Evolutionary conservation across 2,888 invertebrate species (phyloP).

Genomic region (Xylota segnis): DNA sequence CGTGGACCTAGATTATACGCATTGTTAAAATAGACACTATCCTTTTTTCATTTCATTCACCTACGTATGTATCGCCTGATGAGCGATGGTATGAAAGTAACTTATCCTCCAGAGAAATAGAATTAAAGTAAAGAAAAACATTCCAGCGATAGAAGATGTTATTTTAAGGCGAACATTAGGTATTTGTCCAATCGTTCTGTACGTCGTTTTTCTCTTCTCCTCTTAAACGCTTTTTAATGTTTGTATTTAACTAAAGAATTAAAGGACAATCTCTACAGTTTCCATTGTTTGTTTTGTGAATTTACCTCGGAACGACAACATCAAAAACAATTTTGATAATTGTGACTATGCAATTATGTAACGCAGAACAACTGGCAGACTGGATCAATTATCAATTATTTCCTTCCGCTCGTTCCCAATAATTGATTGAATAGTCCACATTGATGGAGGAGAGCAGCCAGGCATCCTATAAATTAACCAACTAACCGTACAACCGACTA

Average conservation of each 20-base stretch:
- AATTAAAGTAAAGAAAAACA: constrained; percentile 49
- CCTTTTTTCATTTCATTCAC: constrained; percentile 20
- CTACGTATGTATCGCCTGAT: neutral
- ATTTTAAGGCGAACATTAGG: constrained; percentile 38
- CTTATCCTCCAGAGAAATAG: constrained; percentile 43
- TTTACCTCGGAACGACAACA: neutral
- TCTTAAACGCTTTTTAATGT: constrained; percentile 21
- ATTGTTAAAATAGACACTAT: constrained; percentile 57
- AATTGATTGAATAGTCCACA: constrained; percentile 43
- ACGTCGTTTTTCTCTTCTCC: neutral
- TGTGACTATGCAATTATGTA: constrained; percentile 5
- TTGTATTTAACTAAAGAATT: constrained; percentile 58
- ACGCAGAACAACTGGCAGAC: constrained; percentile 7
- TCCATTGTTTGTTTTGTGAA: constrained; percentile 55
- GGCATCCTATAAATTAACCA: constrained; percentile 69
- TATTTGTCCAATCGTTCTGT: constrained; percentile 42
- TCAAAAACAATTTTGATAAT: neutral
- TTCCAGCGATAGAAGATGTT: constrained; percentile 45
- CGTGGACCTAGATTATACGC: constrained; percentile 52
- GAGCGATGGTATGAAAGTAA: constrained; percentile 5
- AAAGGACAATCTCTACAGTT: constrained; percentile 34
- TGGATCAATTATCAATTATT: constrained; percentile 42
- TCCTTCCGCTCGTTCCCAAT: constrained; percentile 32
- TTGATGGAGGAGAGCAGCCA: neutral
- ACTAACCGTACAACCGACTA: constrained; percentile 65